Evolutionary conservation across 64 coral and sea anemone genomes (phyloP), one percentile per base, ranked within the genome.

Genomic region (Montipora efflorescens): DNA sequence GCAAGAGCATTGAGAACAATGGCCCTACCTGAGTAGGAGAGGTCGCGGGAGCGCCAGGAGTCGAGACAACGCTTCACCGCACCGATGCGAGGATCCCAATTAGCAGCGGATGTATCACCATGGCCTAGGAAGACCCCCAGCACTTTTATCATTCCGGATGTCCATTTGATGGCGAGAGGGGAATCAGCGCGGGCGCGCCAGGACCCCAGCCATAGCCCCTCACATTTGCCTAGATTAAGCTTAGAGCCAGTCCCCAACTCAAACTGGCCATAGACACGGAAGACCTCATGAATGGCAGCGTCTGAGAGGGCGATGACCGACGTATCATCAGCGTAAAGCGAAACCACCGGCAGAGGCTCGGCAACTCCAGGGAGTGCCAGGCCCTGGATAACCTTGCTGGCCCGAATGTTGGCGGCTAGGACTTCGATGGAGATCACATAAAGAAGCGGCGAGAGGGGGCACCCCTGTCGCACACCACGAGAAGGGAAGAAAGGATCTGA

Each of bases 291-390:
- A 10, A 87, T 93, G 0, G 55, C 21, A 4, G 36, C 8, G 14
- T 93, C 82, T 0, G 91, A 93, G 1, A 36, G 18, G 3, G 44
- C 59, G 5, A 93, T 13, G 2, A 87, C 9, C 11, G 70, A 64
- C 0, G 83, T 87, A 44, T 93, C 91, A 66, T 93, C 91, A 8
- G 91, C 82, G 22, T 79, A 93, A 23, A 87, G 82, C 0, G 82
- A 93, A 4, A 44, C 4, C 1, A 59, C 21, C 0, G 90, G 79
- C 1, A 8, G 6, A 16, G 8, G 9, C 5, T 14, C 14, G 2
- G n/a, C 0, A 0, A 43, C 52, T 1, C 77, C 47, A 0, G 90
- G 90, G 1, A 92, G 22, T 9, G 5, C 12, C 5, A 84, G 13
- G 7, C n/a, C n/a, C n/a, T n/a, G n/a, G n/a, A n/a, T n/a, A n/a